Evolutionary conservation across 1,140 invertebrate species (phyloP).

Genomic region (Phortica variegata): DNA sequence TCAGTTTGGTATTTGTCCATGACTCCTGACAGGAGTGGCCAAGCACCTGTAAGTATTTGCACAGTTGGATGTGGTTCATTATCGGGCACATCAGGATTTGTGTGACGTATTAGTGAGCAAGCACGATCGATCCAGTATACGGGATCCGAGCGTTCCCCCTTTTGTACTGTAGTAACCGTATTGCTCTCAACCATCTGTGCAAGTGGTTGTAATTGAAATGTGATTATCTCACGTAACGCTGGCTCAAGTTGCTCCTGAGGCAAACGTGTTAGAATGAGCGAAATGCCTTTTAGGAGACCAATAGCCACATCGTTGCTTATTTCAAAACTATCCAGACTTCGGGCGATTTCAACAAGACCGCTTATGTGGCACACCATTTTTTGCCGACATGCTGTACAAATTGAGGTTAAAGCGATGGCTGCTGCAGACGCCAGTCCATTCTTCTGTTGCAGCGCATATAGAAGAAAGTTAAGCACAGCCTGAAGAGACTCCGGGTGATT

Average conservation of each 20-base stretch:
- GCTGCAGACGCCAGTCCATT: constrained; percentile 74
- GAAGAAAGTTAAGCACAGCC: constrained; percentile 77
- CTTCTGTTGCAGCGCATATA: constrained; percentile 71
- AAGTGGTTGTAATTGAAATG: constrained; percentile 73
- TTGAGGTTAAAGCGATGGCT: constrained; percentile 66
- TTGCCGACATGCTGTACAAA: constrained; percentile 76
- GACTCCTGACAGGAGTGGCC: constrained; percentile 81
- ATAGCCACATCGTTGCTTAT: constrained; percentile 81
- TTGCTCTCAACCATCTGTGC: constrained; percentile 58
- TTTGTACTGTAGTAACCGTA: constrained; percentile 38
- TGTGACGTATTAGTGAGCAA: constrained; percentile 83
- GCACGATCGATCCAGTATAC: constrained; percentile 90
- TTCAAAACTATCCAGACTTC: constrained; percentile 75
- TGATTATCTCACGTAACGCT: constrained; percentile 77
- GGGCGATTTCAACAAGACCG: constrained; percentile 78
- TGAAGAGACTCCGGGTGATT: constrained; percentile 79
- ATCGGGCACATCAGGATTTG: constrained; percentile 63
- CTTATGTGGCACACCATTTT: constrained; percentile 81
- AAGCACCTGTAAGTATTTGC: constrained; percentile 77
- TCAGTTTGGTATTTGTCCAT: constrained; percentile 79
- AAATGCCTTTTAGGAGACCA: constrained; percentile 77
- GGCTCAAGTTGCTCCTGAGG: constrained; percentile 65
- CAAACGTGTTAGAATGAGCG: constrained; percentile 67
- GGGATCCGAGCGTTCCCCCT: constrained; percentile 71
- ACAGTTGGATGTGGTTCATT: constrained; percentile 78